phyloP scores from a whole-genome alignment of 2,113 vertebrate species.

The Apeltes quadracus region DNA sequence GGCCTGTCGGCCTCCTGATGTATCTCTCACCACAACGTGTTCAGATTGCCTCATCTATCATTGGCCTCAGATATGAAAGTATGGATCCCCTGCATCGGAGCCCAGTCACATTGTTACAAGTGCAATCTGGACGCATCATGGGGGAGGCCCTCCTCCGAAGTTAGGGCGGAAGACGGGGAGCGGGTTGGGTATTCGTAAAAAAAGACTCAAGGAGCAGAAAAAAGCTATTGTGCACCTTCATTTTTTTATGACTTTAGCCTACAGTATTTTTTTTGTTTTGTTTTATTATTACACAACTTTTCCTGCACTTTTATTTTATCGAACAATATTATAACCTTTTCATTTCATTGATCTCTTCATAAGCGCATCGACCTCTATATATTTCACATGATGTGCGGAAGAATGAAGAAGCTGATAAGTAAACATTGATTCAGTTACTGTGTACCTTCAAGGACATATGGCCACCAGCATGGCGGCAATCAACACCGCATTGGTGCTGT shows the following conservation, averaged over 20 bases:
- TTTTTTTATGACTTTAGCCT: slow-evolving; percentile 20
- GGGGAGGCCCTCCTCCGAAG: slow-evolving; percentile 57
- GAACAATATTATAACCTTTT: slow-evolving; percentile 14
- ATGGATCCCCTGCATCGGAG: slow-evolving; percentile 68
- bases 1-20: slow-evolving; percentile 80
- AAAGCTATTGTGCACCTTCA: neutral
- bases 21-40: slow-evolving; percentile 79
- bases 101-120: slow-evolving; percentile 66
- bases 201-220: slow-evolving; percentile 15
- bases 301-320: slow-evolving; percentile 17
- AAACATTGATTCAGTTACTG: slow-evolving; percentile 43
- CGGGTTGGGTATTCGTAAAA: neutral
- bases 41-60: slow-evolving; percentile 85
- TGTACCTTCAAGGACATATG: slow-evolving; percentile 68
- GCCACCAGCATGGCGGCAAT: slow-evolving; percentile 61
- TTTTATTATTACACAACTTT: slow-evolving; percentile 1
- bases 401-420: slow-evolving; percentile 44
- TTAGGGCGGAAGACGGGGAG: neutral
- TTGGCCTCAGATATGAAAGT: slow-evolving; percentile 76
- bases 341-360: slow-evolving; percentile 8
- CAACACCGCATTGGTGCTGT: slow-evolving; percentile 51
- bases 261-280: neutral
- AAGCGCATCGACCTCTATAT: slow-evolving; percentile 6
- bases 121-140: slow-evolving; percentile 71
- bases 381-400: slow-evolving; percentile 20